phyloP scores from a whole-genome alignment of 2,888 invertebrate genomes.

The Periphyllus acericola region DNA sequence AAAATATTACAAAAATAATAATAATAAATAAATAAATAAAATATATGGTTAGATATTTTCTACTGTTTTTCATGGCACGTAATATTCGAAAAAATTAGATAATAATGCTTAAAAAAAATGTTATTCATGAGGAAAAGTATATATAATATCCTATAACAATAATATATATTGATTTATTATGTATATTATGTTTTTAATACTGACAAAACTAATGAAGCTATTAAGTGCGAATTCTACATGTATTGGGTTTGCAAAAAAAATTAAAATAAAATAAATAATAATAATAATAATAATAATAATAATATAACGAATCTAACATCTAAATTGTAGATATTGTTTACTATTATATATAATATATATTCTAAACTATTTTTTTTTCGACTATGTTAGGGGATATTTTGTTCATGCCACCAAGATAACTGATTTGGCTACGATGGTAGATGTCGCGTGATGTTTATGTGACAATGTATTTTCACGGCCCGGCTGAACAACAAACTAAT shows the following conservation, averaged over 20 bases:
- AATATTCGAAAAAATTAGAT: slow-evolving; percentile 54
- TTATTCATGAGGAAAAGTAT: slow-evolving; percentile 48
- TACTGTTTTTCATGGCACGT: slow-evolving; percentile 54
- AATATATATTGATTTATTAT: slow-evolving; percentile 55
- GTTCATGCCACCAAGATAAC: slow-evolving; percentile 62
- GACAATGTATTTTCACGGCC: slow-evolving; percentile 62
- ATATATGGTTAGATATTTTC: slow-evolving; percentile 40
- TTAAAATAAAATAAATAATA: slow-evolving; percentile 13
- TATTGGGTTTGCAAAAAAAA: slow-evolving; percentile 55
- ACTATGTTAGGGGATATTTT: slow-evolving; percentile 56
- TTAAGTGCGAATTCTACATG: slow-evolving; percentile 60
- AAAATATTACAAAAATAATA: slow-evolving; percentile 38
- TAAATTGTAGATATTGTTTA: slow-evolving; percentile 46
- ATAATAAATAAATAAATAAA: slow-evolving; percentile 30
- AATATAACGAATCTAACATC: slow-evolving; percentile 57
- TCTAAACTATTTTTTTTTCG: slow-evolving; percentile 57
- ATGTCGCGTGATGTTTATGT: slow-evolving; percentile 59
- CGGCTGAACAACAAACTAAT: slow-evolving; percentile 35
- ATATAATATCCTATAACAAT: slow-evolving; percentile 50
- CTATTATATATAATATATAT: slow-evolving; percentile 48
- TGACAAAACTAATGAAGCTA: slow-evolving; percentile 62
- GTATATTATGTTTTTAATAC: slow-evolving; percentile 53
- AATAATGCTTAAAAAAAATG: slow-evolving; percentile 49
- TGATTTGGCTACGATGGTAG: slow-evolving; percentile 62
- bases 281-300: slow-evolving; percentile 37